phyloP scores from a whole-genome alignment of 92 coral and sea anemone species.

The Phenganax marumi region DNA sequence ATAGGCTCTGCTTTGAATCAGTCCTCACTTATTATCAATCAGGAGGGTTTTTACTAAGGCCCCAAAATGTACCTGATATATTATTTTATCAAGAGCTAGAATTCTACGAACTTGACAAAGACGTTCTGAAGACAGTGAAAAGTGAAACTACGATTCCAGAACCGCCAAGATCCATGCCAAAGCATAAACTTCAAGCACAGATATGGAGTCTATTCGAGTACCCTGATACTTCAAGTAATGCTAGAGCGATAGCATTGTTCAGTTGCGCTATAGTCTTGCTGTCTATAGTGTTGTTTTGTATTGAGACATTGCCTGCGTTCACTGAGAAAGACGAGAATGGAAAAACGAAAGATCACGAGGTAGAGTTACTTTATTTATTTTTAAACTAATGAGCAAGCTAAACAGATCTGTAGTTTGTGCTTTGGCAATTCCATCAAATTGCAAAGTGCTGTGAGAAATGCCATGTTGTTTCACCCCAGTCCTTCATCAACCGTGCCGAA shows the following conservation, averaged over 20 bases:
- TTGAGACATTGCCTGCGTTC: conserved; percentile 84
- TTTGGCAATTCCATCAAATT: no score
- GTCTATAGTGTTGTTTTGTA: conserved; percentile 79
- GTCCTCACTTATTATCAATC: conserved; percentile 93
- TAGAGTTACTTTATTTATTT: conserved; percentile 48
- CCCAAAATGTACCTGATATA: conserved; percentile 93
- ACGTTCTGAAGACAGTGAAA: conserved; percentile 79
- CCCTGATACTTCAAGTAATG: conserved; percentile 83
- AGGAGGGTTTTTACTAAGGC: conserved; percentile 88
- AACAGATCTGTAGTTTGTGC: neutral
- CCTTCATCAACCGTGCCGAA: no score
- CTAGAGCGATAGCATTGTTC: conserved; percentile 77
- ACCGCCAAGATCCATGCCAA: conserved; percentile 63
- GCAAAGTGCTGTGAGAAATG: no score
- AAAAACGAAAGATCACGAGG: conserved; percentile 61
- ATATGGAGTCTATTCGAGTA: conserved; percentile 89
- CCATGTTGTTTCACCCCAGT: no score
- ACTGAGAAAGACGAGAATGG: conserved; percentile 54
- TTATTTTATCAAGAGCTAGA: conserved; percentile 79
- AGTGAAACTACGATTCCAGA: conserved; percentile 78
- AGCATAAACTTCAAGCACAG: conserved; percentile 60
- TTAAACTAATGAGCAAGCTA: conserved; percentile 64
- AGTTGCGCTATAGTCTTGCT: conserved; percentile 87
- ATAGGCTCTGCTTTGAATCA: conserved; percentile 86
- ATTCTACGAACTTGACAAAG: conserved; percentile 93